Conservation (phyloP, 2,797 vertebrate species). For the Streptopelia turtur region DNA sequence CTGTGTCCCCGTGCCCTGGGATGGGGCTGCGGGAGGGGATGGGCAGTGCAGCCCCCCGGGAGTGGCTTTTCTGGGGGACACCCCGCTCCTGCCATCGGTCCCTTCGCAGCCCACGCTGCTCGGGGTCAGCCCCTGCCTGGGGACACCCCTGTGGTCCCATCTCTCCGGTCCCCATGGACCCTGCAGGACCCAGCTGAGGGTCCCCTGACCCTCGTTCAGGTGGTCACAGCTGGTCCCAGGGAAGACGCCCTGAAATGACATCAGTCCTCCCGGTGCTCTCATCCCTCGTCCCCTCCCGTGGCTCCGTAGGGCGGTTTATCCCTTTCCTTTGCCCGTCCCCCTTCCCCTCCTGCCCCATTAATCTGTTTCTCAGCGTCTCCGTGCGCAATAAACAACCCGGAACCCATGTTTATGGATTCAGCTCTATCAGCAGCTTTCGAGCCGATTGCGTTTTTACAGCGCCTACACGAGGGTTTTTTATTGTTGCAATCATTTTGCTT, state of each 20-base stretch:
- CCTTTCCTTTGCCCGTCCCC: background rate
- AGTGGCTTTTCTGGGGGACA: background rate
- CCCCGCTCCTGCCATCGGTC: rapidly evolving
- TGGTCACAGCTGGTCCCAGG: background rate
- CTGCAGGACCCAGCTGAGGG: background rate
- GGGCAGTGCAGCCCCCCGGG: rapidly evolving
- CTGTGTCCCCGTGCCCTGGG: rapidly evolving
- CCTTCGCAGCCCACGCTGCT: background rate
- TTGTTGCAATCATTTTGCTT: constrained; percentile 77
- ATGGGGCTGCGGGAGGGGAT: rapidly evolving
- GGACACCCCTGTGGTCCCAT: rapidly evolving
- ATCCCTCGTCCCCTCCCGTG: background rate
- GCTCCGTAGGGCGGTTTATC: background rate
- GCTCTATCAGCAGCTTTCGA: constrained; percentile 80
- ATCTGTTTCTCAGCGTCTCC: constrained; percentile 32
- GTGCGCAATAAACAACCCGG: constrained; percentile 60
- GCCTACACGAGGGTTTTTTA: constrained; percentile 75
- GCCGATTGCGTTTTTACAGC: constrained; percentile 62
- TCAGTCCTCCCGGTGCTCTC: rapidly evolving
- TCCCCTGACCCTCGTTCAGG: rapidly evolving
- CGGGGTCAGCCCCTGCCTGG: background rate
- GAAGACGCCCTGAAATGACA: background rate
- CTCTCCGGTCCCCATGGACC: background rate
- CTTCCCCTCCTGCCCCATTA: constrained; percentile 33
- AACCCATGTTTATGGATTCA: constrained; percentile 75